Base-by-base conservation (phyloP, 2,888 invertebrate genomes). In the Octodonta nipae region DNA sequence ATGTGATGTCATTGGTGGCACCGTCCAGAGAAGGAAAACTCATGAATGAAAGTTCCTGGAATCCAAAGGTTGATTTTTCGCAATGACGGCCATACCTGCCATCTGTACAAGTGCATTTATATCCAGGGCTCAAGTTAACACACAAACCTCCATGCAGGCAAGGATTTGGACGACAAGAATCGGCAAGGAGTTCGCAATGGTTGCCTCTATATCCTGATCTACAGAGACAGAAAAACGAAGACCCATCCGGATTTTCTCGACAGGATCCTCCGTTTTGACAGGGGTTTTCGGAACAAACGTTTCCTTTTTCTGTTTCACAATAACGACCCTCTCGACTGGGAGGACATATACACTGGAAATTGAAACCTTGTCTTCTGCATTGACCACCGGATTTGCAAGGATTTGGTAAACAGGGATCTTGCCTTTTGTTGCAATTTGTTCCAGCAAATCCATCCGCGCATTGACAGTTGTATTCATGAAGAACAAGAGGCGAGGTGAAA, bases 231-330 rank as follows among this genome's bases (percentile, higher is more conserved):
- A 87, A 88, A 71, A 84, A 92, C 15, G 84, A 82, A 15, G 81
- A 82, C 28, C 83, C 81, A 50, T 88, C 87, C 0, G 83, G 77
- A 52, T 85, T 85, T 54, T 85, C 84, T 45, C 85, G 78, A 49
- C 92, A 92, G 0, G 87, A 85, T 2, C 91, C 92, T 5, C 89
- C 89, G 55, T 92, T 91, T 49, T 77, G 75, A 55, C 92, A 92
- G 0, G 89, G 89, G 52, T 80, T 83, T 30, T 73, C 78, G 30
- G 79, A 78, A 53, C 91, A 92, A 0, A 78, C 81, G 48, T 87
- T 84, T 16, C 84, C 83, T 45, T 79, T 71, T 56, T 88, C 86
- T 32, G 78, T 57, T 54, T 92, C 87, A 53, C 91, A 91, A 15
- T 76, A 69, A 53, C 79, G 78, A 1, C 91, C 91, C 53, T 87